Base-by-base conservation (phyloP, 2,888 invertebrate species). In the Lithophane semibrunnea region DNA sequence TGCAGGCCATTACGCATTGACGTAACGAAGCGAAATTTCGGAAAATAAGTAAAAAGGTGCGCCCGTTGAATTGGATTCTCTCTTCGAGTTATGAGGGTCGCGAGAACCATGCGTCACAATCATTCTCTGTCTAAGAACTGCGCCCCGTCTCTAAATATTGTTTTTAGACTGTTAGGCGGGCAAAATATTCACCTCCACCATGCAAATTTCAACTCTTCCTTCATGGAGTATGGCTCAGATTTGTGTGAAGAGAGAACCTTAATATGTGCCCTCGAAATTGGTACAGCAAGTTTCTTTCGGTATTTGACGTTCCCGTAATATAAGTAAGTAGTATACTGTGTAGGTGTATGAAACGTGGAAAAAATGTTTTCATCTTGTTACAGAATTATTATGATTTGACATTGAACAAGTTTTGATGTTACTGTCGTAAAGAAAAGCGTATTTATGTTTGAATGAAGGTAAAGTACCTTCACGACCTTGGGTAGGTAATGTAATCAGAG, bases 81-180 rank as follows among this genome's bases (percentile, higher is more conserved):
- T 88, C 76, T 71, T 83, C 87, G 83, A 92, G 90, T 91, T 92
- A 92, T 91, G 90, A 92, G 92, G 92, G 92, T 91, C 87, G 83
- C 84, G 80, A 89, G 84, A 87, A 86, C 91, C 90, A 93, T 93
- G 90, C 90, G 90, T 92, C 92, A 93, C 92, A 92, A 93, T 93
- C 93, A 92, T 90, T 93, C 93, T 93, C 92, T 92, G 93, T 92
- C 93, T 91, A 75, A 90, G 90, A 89, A 88, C 91, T 90, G 87
- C 77, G 88, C 86, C 87, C 89, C 90, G 82, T 88, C 87, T 90
- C 92, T 91, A 92, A 93, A 93, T 92, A 92, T 92, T 93, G 91
- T 92, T 92, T 92, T 91, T 88, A 91, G 88, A 84, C 85, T 90
- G 86, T 89, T 86, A 85, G 83, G 83, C 78, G 82, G 77, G 85